phyloP scores from a whole-genome alignment of 2,113 vertebrate genomes.

The Ameiurus melas region DNA sequence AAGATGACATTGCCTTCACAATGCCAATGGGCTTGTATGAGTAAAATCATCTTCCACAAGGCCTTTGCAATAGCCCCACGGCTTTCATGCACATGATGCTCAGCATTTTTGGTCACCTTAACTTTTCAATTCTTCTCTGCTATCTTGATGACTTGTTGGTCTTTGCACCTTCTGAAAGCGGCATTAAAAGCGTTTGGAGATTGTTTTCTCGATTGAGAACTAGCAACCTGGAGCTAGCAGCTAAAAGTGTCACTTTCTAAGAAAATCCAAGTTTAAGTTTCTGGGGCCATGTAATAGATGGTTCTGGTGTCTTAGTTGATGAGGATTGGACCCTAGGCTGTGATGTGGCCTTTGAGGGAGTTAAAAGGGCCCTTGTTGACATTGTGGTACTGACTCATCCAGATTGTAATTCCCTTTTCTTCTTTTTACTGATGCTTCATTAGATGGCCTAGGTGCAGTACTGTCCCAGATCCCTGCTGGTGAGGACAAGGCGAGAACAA shows the following conservation, averaged over 20 bases:
- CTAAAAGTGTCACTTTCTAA: no score
- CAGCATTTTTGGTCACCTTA: slow-evolving; percentile 42
- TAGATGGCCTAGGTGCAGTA: slow-evolving; percentile 14
- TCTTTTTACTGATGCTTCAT: background rate
- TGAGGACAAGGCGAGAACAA: background rate
- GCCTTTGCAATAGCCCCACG: slow-evolving; percentile 33
- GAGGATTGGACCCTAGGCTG: slow-evolving; percentile 40
- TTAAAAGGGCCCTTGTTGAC: background rate
- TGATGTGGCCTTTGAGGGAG: background rate
- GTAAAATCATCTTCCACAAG: slow-evolving; percentile 44
- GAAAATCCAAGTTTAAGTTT: background rate
- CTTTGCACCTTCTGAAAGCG: no score
- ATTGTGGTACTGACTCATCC: slow-evolving; percentile 3
- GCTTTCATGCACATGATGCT: slow-evolving; percentile 46
- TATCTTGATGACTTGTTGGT: no score
- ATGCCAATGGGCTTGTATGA: slow-evolving; percentile 41
- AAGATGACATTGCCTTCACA: slow-evolving; percentile 42
- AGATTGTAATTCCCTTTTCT: slow-evolving; percentile 18
- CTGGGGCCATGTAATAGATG: slow-evolving; percentile 6
- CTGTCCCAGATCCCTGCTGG: background rate
- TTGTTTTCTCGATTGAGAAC: no score
- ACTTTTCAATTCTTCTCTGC: slow-evolving; percentile 42
- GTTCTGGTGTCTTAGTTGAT: slow-evolving; percentile 6
- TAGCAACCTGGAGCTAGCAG: no score
- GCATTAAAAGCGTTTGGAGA: no score